Percentiles rank a stretch among this genome's conserved stretches.
Evolutionary conservation across 2,888 invertebrate genomes (phyloP).

Genomic region (Melangyna quadrimaculata): DNA sequence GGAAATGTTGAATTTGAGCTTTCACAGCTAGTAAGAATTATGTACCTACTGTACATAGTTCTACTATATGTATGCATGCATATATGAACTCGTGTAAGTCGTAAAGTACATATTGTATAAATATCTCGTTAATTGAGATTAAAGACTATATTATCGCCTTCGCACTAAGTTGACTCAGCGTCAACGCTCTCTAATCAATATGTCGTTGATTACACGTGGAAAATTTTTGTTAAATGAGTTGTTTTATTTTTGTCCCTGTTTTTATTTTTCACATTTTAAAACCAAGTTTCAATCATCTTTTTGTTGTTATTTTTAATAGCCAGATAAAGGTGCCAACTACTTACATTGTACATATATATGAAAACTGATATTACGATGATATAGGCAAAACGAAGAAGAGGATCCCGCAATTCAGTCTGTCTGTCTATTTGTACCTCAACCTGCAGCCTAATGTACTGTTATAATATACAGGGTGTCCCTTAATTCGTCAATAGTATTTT

Average conservation of each 20-base stretch:
- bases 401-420: too few species aligned
- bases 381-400: too few species aligned
- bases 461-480: too few species aligned
- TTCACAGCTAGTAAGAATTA: not conserved
- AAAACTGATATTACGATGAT: too few species aligned
- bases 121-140: not conserved
- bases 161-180: not conserved
- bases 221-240: not conserved
- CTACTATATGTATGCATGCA: not conserved
- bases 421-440: too few species aligned
- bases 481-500: too few species aligned
- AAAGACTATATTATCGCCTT: not conserved
- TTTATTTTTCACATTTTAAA: not conserved
- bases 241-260: not conserved
- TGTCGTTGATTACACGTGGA: constrained; percentile 9
- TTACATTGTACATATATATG: too few species aligned
- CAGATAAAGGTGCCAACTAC: too few species aligned
- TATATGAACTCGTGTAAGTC: not conserved
- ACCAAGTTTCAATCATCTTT: not conserved
- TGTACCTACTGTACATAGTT: not conserved
- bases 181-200: constrained; percentile 6
- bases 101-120: not conserved
- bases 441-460: too few species aligned
- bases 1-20: not conserved
- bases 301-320: too few species aligned